phyloP scores from a whole-genome alignment of 2,113 vertebrate genomes.

The Lagopus muta region DNA sequence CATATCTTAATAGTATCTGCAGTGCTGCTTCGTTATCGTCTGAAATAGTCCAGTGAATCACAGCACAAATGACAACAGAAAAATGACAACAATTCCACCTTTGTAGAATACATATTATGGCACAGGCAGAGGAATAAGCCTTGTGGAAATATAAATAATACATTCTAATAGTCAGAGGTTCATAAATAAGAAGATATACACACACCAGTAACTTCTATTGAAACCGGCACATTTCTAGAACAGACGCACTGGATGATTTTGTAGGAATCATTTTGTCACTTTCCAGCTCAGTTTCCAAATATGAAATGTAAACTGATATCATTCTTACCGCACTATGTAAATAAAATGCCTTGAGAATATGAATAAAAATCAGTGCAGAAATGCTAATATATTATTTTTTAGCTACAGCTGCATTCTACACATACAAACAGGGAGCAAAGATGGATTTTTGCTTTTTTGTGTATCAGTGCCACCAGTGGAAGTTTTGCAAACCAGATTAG shows the following conservation, averaged over 20 bases:
- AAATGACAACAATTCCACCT: conserved; percentile 17
- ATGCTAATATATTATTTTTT: not conserved
- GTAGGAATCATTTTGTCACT: conserved; percentile 18
- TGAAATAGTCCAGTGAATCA: not conserved
- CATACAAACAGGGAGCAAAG: not conserved
- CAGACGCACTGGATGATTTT: conserved; percentile 6
- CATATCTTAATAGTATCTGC: not conserved
- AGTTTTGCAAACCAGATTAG: conserved; percentile 46
- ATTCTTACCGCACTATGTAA: conserved; percentile 6
- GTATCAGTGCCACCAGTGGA: conserved; percentile 28
- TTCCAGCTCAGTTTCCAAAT: not conserved
- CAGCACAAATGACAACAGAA: conserved; percentile 11
- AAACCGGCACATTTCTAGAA: conserved; percentile 6
- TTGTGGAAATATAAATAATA: conserved; percentile 51
- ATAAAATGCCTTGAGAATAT: not conserved
- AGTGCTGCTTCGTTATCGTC: not conserved
- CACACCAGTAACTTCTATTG: not conserved
- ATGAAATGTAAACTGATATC: not conserved
- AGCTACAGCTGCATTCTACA: not conserved
- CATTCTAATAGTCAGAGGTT: conserved; percentile 25
- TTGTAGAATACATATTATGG: not conserved
- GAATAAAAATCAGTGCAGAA: not conserved
- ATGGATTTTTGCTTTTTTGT: conserved; percentile 1
- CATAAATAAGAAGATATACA: conserved; percentile 17
- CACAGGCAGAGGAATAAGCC: not conserved